Percentiles rank a stretch among this genome's conserved stretches.
phyloP scores from a whole-genome alignment of 2,797 vertebrate genomes.

The Chaetophractus vellerosus region DNA sequence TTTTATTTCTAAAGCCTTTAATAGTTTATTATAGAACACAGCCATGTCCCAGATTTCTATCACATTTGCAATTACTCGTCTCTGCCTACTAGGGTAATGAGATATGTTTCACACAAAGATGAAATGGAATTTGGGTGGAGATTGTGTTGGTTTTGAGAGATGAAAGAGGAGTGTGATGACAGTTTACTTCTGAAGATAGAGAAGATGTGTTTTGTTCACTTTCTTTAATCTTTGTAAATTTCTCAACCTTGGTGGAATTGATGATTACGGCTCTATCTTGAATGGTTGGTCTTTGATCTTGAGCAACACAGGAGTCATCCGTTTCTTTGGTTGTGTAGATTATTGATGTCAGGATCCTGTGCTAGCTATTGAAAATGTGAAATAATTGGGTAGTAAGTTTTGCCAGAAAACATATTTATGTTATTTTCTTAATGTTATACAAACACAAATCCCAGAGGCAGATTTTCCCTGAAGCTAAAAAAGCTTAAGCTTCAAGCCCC shows the following conservation, averaged over 20 bases:
- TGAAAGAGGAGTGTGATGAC: neutral
- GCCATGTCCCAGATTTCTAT: conserved; percentile 53
- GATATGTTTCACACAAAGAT: conserved; percentile 60
- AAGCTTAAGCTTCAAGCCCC: neutral
- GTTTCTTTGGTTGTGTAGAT: conserved; percentile 62
- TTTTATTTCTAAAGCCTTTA: conserved; percentile 36
- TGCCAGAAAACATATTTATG: neutral
- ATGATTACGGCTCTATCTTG: neutral
- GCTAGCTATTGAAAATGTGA: conserved; percentile 68
- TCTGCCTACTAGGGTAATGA: conserved; percentile 44
- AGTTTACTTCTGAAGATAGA: conserved; percentile 15
- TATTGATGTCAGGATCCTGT: conserved; percentile 53
- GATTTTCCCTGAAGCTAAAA: conserved; percentile 56
- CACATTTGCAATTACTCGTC: neutral
- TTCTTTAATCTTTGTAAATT: neutral
- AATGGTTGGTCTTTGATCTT: conserved; percentile 56
- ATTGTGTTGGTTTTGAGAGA: neutral
- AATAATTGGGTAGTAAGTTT: conserved; percentile 77
- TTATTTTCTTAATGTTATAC: conserved; percentile 57
- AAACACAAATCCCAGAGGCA: conserved; percentile 69
- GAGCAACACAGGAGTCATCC: neutral
- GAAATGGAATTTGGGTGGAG: conserved; percentile 8
- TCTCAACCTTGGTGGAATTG: neutral
- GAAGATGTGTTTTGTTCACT: neutral
- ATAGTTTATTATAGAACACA: conserved; percentile 38